Evolutionary conservation across 1,140 invertebrate genomes (phyloP).

Genomic region (Drosophila mayri): DNA sequence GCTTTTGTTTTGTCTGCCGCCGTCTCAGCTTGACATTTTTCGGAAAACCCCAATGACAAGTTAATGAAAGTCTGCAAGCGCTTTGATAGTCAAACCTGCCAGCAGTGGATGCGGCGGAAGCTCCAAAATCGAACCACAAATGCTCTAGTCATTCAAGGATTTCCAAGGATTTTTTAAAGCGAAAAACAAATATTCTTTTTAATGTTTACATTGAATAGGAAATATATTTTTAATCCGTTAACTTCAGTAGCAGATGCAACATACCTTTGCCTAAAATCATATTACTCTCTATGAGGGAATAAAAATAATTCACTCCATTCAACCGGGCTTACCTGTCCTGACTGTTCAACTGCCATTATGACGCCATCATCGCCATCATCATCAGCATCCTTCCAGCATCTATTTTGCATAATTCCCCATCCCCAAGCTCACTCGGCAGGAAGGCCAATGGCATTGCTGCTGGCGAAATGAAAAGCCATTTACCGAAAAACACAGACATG

Average conservation of each 20-base stretch:
- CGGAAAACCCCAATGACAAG: slow-evolving; percentile 64
- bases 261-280: neutral
- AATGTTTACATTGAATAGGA: neutral
- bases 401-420: slow-evolving; percentile 59
- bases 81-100: slow-evolving; percentile 31
- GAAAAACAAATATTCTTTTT: too few species aligned
- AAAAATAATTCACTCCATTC: slow-evolving; percentile 8
- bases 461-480: slow-evolving; percentile 68
- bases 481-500: slow-evolving; percentile 75
- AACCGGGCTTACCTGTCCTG: slow-evolving; percentile 30
- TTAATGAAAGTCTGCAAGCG: slow-evolving; percentile 72
- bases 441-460: slow-evolving; percentile 52
- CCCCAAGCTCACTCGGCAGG: neutral
- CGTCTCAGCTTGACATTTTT: slow-evolving; percentile 64
- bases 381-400: slow-evolving; percentile 15
- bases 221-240: too few species aligned
- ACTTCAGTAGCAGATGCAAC: neutral
- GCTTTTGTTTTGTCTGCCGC: slow-evolving; percentile 60
- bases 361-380: slow-evolving; percentile 18
- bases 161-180: neutral
- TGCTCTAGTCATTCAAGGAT: neutral
- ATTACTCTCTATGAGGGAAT: neutral
- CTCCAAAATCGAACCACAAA: slow-evolving; percentile 1
- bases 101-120: slow-evolving; percentile 9
- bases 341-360: slow-evolving; percentile 42